Evolutionary conservation across 2,797 vertebrate species (phyloP).

Genomic region (Crax fasciolata): DNA sequence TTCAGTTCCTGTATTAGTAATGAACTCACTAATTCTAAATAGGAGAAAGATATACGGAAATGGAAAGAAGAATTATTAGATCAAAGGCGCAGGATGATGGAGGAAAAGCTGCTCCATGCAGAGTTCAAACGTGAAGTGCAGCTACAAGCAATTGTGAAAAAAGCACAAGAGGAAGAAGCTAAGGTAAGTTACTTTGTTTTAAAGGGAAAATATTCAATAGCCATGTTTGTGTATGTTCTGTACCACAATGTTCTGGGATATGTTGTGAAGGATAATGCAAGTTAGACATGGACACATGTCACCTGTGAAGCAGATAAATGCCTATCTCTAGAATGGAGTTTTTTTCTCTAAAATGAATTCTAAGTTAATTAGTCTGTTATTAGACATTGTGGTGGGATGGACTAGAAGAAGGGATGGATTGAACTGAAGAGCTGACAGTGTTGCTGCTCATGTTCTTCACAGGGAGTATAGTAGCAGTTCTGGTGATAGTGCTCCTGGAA

Average conservation of each 20-base stretch:
- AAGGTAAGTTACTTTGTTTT: conserved; percentile 86
- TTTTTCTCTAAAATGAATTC: background rate
- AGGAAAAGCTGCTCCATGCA: conserved; percentile 95
- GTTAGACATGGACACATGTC: rapidly evolving
- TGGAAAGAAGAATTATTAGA: conserved; percentile 98
- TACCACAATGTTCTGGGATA: background rate
- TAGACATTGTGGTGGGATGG: background rate
- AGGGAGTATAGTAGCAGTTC: background rate
- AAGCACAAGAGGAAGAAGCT: conserved; percentile 98
- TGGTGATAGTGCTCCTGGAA: background rate
- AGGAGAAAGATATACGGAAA: conserved; percentile 98
- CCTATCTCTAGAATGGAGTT: background rate
- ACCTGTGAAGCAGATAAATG: background rate
- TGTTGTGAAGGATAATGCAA: background rate
- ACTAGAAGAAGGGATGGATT: background rate
- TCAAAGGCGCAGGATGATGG: conserved; percentile 97
- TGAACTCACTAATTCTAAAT: background rate
- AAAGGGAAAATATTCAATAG: background rate
- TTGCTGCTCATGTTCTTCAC: background rate
- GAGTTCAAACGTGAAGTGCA: conserved; percentile 97
- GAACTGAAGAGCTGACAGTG: background rate
- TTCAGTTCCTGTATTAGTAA: background rate
- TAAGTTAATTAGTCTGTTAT: background rate
- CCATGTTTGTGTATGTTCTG: rapidly evolving
- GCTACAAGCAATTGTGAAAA: conserved; percentile 98